Evolutionary conservation across 1,140 invertebrate species (phyloP), one percentile per base, ranked within the genome.

Genomic region (Cydia pomonella): DNA sequence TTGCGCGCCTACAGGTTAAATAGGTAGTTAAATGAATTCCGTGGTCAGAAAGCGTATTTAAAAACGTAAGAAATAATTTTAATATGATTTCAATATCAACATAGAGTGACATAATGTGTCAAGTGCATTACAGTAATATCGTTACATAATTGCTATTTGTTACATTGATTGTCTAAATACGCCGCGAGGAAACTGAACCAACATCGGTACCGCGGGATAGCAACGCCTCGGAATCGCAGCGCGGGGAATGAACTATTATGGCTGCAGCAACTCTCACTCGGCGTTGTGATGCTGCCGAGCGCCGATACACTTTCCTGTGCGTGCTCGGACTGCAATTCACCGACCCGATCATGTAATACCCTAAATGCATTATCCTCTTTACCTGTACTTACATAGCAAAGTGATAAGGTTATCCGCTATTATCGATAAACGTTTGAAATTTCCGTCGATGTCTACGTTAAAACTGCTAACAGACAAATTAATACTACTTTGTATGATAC

Each of bases 271-370:
- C 88, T 90, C 90, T 90, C 88, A 89, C 89, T 88, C 75, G 29
- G 27, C 73, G 44, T 81, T 76, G 79, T 50, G 78, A 81, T 87
- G 84, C 86, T 88, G 87, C 90, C 90, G 88, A 87, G 18, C 90
- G 88, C 77, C 84, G 82, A 87, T 89, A 89, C 82, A 89, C 87
- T 92, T 91, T 90, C 88, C 84, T 88, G 84, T 77, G 75, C 88
- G 87, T 90, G 88, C 89, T 83, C 81, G 73, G 86, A 85, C 82
- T 90, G 73, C 84, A 62, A 80, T 78, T 64, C 82, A 85, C 83
- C 78, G 81, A 75, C 21, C 38, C 78, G 75, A 80, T 88, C 84
- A 89, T 84, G 88, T 89, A 91, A 91, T 78, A 82, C 82, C 82
- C 80, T 74, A 87, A 89, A 86, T 87, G 84, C 82, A 85, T 84